These are phyloP conservation scores for Nixonia krombeini DNA, from an alignment of 1,140 invertebrate species.

Conservation along the genomic window DNA sequence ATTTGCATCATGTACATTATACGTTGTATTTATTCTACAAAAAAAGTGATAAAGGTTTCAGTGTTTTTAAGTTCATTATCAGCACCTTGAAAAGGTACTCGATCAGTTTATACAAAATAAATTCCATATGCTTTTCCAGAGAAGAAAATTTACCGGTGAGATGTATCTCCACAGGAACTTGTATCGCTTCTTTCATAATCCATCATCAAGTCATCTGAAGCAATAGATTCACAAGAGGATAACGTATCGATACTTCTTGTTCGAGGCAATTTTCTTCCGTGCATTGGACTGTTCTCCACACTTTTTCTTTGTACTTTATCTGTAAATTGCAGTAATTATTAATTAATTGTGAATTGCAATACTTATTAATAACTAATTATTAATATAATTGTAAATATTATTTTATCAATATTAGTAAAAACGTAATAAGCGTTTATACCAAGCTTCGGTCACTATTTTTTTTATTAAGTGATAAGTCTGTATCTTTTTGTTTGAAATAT, in stretches of 20 bases:
- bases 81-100: no score
- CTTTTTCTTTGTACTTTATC: constrained; percentile 48
- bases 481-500: no score
- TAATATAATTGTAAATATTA: no score
- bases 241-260: constrained; percentile 81
- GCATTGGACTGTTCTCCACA: constrained; percentile 64
- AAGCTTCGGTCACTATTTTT: no score
- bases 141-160: constrained; percentile 73
- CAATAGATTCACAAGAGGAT: constrained; percentile 83
- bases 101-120: neutral
- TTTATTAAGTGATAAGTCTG: no score
- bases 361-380: no score
- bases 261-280: constrained; percentile 69
- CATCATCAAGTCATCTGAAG: constrained; percentile 87
- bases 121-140: no score
- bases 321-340: constrained; percentile 13
- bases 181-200: constrained; percentile 82
- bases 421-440: no score
- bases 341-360: no score
- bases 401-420: no score
- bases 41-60: no score
- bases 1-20: constrained; percentile 69
- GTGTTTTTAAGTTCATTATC: no score
- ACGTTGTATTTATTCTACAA: constrained; percentile 67
- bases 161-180: constrained; percentile 78